Evolutionary conservation across 2,888 invertebrate genomes (phyloP), one percentile per base, ranked within the genome.

Genomic region (Oeneis ivallda): DNA sequence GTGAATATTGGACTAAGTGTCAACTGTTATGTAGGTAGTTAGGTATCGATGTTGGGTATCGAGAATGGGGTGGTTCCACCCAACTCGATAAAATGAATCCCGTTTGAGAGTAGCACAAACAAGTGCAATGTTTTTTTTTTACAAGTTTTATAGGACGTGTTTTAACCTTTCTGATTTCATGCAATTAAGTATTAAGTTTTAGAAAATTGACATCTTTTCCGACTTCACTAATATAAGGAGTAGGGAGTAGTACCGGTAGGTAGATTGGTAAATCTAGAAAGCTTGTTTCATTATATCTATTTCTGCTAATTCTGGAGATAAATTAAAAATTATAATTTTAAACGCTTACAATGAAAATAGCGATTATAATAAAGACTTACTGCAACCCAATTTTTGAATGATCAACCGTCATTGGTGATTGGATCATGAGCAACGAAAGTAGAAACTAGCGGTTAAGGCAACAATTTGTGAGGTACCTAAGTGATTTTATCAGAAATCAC

Each of bases 1-100:
- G 74, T 75, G 72, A 73, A 80, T 80, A 80, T 81, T 77, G 76
- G 78, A 79, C 77, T 78, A 76, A 63, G 59, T 72, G 75, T 71
- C 72, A 76, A 73, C 76, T 76, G 73, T 26, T 26, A 26, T 26
- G 26, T 74, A 67, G 72, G 70, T 72, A 70, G 56, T 56, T 43
- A 47, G 26, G 57, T 57, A 63, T 49, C 15, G 54, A 49, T 1
- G 41, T 10, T 43, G 37, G 37, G 37, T 37, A 9, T 37, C 37
- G 37, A 62, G 11, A 57, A 41, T 32, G 54, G 56, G 62, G 63
- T 62, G 61, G 15, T 49, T 56, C 41, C 39, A 26, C 56, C 65
- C 56, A 41, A 49, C 52, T 41, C 52, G 39, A 50, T 61, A 62
- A 62, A 43, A 62, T 53, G 62, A 34, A 54, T 62, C 45, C 15